Conservation (phyloP, 2,797 vertebrate genomes). For the Potorous gilbertii region DNA sequence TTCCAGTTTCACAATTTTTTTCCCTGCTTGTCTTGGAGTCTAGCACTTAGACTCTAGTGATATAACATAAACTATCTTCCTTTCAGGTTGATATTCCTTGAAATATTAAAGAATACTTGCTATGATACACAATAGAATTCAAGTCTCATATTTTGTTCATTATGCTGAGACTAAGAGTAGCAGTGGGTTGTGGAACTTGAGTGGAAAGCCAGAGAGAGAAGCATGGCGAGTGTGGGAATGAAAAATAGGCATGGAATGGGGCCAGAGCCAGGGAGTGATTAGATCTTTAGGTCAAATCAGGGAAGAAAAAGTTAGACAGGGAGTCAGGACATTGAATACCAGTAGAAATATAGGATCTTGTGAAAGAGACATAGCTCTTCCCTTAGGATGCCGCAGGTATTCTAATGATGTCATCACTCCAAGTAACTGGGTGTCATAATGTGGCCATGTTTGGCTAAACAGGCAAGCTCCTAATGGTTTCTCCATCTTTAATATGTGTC, state of each 20-base stretch:
- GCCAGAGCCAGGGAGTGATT: background rate
- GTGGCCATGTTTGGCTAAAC: background rate
- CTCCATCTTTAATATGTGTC: background rate
- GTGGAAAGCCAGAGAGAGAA: background rate
- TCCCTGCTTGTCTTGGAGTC: background rate
- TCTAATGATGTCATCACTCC: background rate
- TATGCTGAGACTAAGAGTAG: background rate
- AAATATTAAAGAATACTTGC: conserved; percentile 15
- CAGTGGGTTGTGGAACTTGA: background rate
- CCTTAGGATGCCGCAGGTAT: background rate
- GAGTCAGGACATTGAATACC: background rate
- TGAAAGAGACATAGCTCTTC: background rate
- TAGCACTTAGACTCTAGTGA: background rate
- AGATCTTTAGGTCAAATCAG: background rate
- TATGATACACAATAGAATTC: background rate
- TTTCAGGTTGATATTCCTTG: conserved; percentile 14
- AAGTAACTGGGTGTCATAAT: background rate
- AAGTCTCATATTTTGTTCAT: background rate
- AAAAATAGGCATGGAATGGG: background rate
- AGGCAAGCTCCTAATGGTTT: background rate
- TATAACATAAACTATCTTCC: background rate
- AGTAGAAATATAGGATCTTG: background rate
- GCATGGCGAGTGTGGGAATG: background rate
- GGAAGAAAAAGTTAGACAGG: background rate
- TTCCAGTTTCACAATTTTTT: conserved; percentile 14